Evolutionary conservation across 1,140 invertebrate genomes (phyloP), one percentile per base, ranked within the genome.

Genomic region (Daktulosphaira vitifoliae): DNA sequence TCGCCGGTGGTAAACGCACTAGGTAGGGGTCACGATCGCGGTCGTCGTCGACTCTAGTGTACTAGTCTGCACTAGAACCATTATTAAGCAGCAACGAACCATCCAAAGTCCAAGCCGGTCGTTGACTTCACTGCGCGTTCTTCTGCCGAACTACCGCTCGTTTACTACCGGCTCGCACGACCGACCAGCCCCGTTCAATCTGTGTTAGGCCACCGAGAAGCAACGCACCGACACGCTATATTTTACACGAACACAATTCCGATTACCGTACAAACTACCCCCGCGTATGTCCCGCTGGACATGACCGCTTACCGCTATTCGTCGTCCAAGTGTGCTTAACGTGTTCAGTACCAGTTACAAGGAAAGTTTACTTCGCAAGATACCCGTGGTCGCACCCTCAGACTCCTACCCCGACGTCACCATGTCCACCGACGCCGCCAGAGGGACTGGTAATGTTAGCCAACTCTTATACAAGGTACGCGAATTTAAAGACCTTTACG

Each of bases 41-140:
- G 42, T 46, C 38, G 42, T 46, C 56, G 39, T 23, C 26, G 56
- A 11, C 29, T 33, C 5, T 11, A 5, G 11, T 33, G 29, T 33
- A 33, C 29, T n/a, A 33, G 29, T 33, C n/a, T n/a, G n/a, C n/a
- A n/a, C n/a, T n/a, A n/a, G n/a, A n/a, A n/a, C n/a, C n/a, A n/a
- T n/a, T 33, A 33, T 5, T 33, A 33, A 6, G 11, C 42, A 59
- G 23, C 54, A 46, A 11, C 42, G 38, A 48, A 42, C 56, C 56
- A 62, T 62, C 56, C 42, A 39, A 62, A 62, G 56, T 62, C 56
- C 56, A 22, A 62, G 56, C 56, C 56, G 56, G 56, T 62, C 56
- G 56, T 62, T 62, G 56, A 62, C 56, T 48, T 42, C 42, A 2
- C 23, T 39, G 56, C 16, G 26, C 26, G 50, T 11, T 33, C 29